Percentiles rank a stretch among this genome's conserved stretches.
Conservation (phyloP, 1,140 invertebrate genomes). For the Drosophila bocqueti region DNA sequence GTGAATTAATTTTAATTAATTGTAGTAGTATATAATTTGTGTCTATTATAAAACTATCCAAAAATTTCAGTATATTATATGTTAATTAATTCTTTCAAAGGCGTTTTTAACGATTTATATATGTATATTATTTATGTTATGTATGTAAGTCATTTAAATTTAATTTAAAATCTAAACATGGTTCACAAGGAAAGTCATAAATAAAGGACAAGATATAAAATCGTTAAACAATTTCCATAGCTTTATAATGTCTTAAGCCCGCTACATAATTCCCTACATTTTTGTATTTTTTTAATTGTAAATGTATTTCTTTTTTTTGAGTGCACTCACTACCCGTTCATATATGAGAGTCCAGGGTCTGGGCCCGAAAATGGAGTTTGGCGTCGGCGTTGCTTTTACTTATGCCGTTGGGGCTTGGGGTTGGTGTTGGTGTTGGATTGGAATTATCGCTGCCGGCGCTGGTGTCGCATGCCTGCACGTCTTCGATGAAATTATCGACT, state of each 20-base stretch:
- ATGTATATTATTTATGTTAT: too few relatives aligned
- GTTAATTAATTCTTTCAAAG: too few relatives aligned
- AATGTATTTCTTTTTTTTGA: background rate
- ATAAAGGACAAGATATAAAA: background rate
- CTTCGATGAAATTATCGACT: conserved; percentile 43
- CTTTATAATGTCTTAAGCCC: too few relatives aligned
- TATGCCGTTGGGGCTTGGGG: conserved; percentile 5
- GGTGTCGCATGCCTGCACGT: conserved; percentile 74
- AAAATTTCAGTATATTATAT: too few relatives aligned
- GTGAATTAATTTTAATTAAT: too few relatives aligned
- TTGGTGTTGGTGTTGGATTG: conserved; percentile 6
- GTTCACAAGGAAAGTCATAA: background rate
- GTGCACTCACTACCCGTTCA: conserved; percentile 5
- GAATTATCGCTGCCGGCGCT: conserved; percentile 45
- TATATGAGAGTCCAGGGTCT: conserved; percentile 27
- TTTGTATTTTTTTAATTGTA: background rate
- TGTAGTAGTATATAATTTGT: background rate
- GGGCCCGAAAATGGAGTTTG: conserved; percentile 44
- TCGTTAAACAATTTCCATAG: background rate
- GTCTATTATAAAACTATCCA: background rate
- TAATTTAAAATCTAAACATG: background rate
- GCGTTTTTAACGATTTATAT: background rate
- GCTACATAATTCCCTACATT: background rate
- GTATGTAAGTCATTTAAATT: background rate
- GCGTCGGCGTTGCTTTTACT: conserved; percentile 20